Evolutionary conservation across 1,140 invertebrate species (phyloP), one percentile per base, ranked within the genome.

Genomic region (Eciton burchellii): DNA sequence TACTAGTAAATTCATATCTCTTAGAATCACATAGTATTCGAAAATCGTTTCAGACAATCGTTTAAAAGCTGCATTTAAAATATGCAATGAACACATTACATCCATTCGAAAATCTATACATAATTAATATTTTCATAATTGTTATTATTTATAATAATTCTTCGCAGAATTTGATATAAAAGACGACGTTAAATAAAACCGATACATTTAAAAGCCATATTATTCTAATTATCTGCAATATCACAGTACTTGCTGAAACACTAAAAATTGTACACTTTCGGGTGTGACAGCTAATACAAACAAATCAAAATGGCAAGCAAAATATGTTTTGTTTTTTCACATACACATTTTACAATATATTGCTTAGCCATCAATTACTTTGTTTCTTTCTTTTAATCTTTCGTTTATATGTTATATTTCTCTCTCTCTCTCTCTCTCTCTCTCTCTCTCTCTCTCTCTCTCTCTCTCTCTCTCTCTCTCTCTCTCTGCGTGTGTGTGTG

Each of bases 181-280:
- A 91, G 82, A 89, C 89, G 85, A 89, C 84, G 84, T 93, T 92
- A 91, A 93, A 93, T 92, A 93, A 88, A 87, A 90, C 84, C 87
- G 88, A 91, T 91, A 92, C 89, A 89, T 87, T 90, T 91, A 91
- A 90, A 92, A 93, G 89, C 90, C 90, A 92, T 77, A 91, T 91
- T 92, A 92, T 83, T 89, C 89, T 93, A 93, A 91, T 92, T 91
- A 92, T 91, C 85, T 90, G 91, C 92, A 93, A 93, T 94, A 94
- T 94, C 93, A 94, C 93, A 94, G 93, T 94, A 94, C 89, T 94
- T 92, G 90, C 89, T 92, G 91, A 93, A 94, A 93, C 88, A 91
- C 88, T 92, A 91, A 91, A 91, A 91, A 91, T 87, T 26, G 85
- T 88, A 62, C 88, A 90, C 65, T 90, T 92, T 91, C 85, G 70